Conservation (phyloP, 2,888 invertebrate genomes). For the Gari tellinella region DNA sequence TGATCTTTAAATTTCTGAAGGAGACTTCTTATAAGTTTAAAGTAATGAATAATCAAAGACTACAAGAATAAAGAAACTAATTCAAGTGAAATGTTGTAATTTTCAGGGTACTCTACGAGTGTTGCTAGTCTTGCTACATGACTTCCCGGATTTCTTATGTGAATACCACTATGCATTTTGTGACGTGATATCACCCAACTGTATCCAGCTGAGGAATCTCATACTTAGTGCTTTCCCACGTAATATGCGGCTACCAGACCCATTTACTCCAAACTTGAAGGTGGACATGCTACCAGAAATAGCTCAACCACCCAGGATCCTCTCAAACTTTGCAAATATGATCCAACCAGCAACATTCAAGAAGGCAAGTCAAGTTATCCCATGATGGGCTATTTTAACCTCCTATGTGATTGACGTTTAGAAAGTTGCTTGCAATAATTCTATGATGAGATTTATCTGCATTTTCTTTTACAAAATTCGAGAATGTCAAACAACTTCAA, state of each 20-base stretch:
- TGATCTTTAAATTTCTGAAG: no score
- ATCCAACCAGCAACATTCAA: constrained; percentile 95
- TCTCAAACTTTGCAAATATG: constrained; percentile 93
- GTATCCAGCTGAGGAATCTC: constrained; percentile 98
- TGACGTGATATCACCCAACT: constrained; percentile 99
- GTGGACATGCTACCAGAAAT: constrained; percentile 80
- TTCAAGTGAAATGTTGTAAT: no score
- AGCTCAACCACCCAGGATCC: constrained; percentile 89
- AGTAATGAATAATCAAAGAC: no score
- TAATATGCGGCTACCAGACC: constrained; percentile 99
- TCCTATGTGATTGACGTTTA: background rate
- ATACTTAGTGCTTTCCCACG: constrained; percentile 99
- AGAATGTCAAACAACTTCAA: no score
- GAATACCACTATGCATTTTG: constrained; percentile 99
- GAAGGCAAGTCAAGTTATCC: constrained; percentile 87
- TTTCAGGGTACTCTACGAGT: constrained; percentile 92
- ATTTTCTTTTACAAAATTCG: no score
- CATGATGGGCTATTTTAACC: no score
- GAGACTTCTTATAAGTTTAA: no score
- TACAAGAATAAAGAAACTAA: no score
- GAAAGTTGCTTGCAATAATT: no score
- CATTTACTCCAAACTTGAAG: constrained; percentile 98
- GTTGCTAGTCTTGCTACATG: constrained; percentile 96
- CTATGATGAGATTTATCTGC: no score
- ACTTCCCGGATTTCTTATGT: constrained; percentile 99